Evolutionary conservation across 2,113 vertebrate species (phyloP).

Genomic region (Sporophila hypoxantha): DNA sequence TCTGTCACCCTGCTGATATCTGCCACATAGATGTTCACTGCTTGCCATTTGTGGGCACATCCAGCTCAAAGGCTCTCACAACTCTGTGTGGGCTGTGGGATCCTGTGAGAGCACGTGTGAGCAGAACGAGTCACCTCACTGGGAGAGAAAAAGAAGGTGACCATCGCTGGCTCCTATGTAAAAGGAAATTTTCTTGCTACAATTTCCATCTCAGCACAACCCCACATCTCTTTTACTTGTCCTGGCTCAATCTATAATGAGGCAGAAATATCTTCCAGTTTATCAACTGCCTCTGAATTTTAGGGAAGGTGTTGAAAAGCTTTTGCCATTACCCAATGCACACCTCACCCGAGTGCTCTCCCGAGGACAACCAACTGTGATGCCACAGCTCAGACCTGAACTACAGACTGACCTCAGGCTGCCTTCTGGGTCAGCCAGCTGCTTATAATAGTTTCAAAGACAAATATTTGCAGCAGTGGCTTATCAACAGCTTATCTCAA

Average conservation of each 20-base stretch:
- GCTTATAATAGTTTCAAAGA: background rate
- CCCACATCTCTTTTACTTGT: background rate
- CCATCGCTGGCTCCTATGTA: fast-evolving
- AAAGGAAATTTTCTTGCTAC: background rate
- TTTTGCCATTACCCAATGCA: fast-evolving
- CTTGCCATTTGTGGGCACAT: background rate
- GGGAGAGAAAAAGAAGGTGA: background rate
- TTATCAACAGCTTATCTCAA: conserved; percentile 44
- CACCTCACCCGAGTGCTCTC: fast-evolving
- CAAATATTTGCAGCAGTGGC: conserved; percentile 1
- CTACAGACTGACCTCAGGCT: background rate
- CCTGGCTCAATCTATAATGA: background rate
- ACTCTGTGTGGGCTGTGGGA: background rate
- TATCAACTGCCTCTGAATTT: background rate
- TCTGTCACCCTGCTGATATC: background rate
- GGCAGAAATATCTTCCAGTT: background rate
- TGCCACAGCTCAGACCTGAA: background rate
- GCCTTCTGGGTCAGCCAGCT: background rate
- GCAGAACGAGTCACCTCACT: background rate
- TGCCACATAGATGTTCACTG: background rate
- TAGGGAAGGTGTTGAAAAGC: background rate
- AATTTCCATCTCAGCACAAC: background rate
- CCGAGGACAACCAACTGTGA: fast-evolving
- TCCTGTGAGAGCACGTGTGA: fast-evolving
- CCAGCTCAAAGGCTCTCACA: background rate